These are phyloP conservation scores for Latrodectus geometricus DNA, from an alignment of 1,140 invertebrate genomes.

Conservation along the genomic window DNA sequence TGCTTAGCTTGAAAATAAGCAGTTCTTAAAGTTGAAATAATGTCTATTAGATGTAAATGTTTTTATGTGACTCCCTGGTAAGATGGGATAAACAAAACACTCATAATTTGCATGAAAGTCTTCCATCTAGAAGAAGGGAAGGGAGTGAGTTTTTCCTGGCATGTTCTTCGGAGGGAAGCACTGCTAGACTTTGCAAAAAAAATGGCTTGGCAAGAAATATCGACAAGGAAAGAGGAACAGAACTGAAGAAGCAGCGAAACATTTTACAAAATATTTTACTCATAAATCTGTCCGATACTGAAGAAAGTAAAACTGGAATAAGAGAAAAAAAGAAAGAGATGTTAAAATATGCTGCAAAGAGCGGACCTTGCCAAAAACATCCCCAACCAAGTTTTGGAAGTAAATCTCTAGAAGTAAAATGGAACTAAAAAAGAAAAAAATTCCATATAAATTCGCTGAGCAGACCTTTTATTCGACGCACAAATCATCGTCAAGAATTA, in stretches of 20 bases:
- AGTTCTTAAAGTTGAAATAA: too few species aligned
- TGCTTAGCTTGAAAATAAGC: too few species aligned
- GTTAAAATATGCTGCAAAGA: constrained; percentile 33
- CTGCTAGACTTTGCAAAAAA: background rate
- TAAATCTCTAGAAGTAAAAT: constrained; percentile 18
- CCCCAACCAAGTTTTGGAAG: background rate
- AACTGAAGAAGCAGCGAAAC: background rate
- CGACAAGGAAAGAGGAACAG: background rate
- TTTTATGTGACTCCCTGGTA: too few species aligned
- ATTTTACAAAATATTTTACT: constrained; percentile 47
- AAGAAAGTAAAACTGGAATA: background rate
- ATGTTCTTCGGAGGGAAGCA: background rate
- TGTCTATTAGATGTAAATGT: too few species aligned
- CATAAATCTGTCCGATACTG: constrained; percentile 43
- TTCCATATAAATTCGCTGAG: background rate
- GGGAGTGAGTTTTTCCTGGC: background rate
- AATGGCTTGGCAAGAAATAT: background rate
- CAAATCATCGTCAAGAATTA: background rate
- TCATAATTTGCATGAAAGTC: background rate
- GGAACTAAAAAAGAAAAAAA: background rate
- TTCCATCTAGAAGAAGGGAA: background rate
- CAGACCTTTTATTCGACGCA: constrained; percentile 18
- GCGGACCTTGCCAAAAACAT: constrained; percentile 6
- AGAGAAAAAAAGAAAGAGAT: background rate
- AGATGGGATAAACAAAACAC: too few species aligned